Evolutionary conservation across 2,888 invertebrate genomes (phyloP).

Genomic region (Sepiola atlantica): DNA sequence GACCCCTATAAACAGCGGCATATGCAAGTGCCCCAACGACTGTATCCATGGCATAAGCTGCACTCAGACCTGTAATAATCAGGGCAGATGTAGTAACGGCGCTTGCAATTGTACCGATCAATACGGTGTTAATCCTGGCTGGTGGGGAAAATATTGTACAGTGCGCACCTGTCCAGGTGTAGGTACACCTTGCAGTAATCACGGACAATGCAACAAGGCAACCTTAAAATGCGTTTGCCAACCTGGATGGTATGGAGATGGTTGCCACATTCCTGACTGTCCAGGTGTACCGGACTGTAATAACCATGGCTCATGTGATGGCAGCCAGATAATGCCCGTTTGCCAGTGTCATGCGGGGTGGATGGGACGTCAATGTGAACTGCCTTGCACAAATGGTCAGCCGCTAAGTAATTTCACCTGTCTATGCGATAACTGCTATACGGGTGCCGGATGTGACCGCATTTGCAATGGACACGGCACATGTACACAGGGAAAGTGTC

Average conservation of each 20-base stretch:
- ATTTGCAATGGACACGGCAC: constrained; percentile 55
- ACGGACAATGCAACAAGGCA: constrained; percentile 52
- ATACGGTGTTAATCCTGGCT: constrained; percentile 51
- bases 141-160: constrained; percentile 50
- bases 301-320: constrained; percentile 48
- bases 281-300: constrained; percentile 55
- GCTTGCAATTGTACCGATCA: constrained; percentile 50
- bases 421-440: constrained; percentile 56
- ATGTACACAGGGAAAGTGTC: constrained; percentile 58
- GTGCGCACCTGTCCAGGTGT: constrained; percentile 50
- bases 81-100: constrained; percentile 54
- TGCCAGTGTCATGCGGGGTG: constrained; percentile 54
- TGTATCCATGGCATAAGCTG: constrained; percentile 55
- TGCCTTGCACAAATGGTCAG: constrained; percentile 56
- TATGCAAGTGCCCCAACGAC: constrained; percentile 51
- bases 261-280: constrained; percentile 60
- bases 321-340: constrained; percentile 46
- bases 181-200: constrained; percentile 45
- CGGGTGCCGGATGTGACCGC: constrained; percentile 56
- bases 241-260: constrained; percentile 60
- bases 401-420: constrained; percentile 53
- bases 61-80: constrained; percentile 53
- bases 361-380: constrained; percentile 61
- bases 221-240: constrained; percentile 56
- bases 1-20: constrained; percentile 60